Evolutionary conservation across 2,797 vertebrate genomes (phyloP), one percentile per base, ranked within the genome.

Genomic region (Eptatretus atami): DNA sequence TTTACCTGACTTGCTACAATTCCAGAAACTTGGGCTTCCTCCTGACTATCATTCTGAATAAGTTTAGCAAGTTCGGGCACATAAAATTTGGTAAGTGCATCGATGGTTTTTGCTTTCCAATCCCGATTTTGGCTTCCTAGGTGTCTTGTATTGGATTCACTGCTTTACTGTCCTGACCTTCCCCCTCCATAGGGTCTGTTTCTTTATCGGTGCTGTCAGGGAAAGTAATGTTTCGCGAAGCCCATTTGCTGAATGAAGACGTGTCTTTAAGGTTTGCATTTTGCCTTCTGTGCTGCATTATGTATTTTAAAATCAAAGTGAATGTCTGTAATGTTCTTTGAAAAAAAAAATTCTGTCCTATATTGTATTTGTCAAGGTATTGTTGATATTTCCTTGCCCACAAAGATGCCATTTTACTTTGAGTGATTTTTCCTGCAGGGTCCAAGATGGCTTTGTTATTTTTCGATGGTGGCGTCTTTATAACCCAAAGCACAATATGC

Each of bases 381-480:
- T 14, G 53, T 13, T 44, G 31, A 44, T 8, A 44, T 44, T 8
- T 44, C 31, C 31, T 44, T 44, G 31, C 31, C 31, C 31, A 44
- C 4, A 44, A 44, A 44, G 14, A 15, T 44, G 13, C n/a, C 19
- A 15, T 11, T 11, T 52, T 25, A 57, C n/a, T 15, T 57, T 11
- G 13, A 44, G 53, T 60, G 13, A 24, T 63, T 53, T 55, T n/a
- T 63, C 60, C 67, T 65, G 9, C 71, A 98, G 92, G 78, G 88
- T 98, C 75, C 92, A 95, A 70, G 92, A 98, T 72, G 90, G 87
- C 68, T 90, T 98, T 70, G 75, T 98, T 72, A 98, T 98, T 77
- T 98, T 98, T 76, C 83, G 86, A 6, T 98, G 90, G 92, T 98
- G 92, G 92, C 95, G 95, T 75, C 84, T 93, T 81, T 98, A 92